A percentile compares a stretch with the other conserved stretches of the same genome.
phyloP scores from a whole-genome alignment of 2,888 invertebrate genomes.

The Callinectes sapidus region DNA sequence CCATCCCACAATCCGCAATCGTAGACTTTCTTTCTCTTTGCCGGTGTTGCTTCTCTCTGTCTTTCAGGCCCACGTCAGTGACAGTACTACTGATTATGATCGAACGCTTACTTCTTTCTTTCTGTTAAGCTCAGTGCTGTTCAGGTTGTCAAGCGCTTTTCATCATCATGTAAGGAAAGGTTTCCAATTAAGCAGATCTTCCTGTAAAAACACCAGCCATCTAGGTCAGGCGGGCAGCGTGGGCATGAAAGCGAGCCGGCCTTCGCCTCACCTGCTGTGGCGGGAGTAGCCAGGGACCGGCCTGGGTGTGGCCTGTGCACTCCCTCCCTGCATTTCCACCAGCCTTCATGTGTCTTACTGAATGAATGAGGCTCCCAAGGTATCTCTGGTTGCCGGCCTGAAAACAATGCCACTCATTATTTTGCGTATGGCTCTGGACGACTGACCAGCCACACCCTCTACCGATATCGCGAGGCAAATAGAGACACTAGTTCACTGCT shows the following conservation, averaged over 20 bases:
- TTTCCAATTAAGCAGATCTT: not conserved
- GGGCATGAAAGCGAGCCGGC: slow-evolving; percentile 21
- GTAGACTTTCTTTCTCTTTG: not conserved
- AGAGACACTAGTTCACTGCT: not conserved
- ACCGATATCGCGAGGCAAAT: not conserved
- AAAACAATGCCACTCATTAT: not conserved
- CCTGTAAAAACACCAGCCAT: not conserved
- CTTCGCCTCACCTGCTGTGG: not conserved
- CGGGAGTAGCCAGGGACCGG: not conserved
- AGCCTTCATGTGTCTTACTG: slow-evolving; percentile 3
- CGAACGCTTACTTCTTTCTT: not conserved
- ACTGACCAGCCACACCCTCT: not conserved
- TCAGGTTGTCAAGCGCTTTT: not conserved
- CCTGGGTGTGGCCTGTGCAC: slow-evolving; percentile 11
- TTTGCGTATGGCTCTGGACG: not conserved
- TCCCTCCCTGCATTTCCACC: not conserved
- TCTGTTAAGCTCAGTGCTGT: not conserved
- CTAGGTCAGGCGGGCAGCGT: slow-evolving; percentile 9
- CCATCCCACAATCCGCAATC: not conserved
- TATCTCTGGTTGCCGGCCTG: not conserved
- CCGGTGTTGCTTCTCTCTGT: not conserved
- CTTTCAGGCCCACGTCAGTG: not conserved
- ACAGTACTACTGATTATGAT: not conserved
- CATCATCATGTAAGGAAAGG: not conserved
- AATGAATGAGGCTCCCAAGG: not conserved